Percentiles rank a stretch among this genome's conserved stretches.
These are phyloP conservation scores for Oncopeltus fasciatus DNA, from an alignment of 1,140 invertebrate species.

Conservation along the genomic window DNA sequence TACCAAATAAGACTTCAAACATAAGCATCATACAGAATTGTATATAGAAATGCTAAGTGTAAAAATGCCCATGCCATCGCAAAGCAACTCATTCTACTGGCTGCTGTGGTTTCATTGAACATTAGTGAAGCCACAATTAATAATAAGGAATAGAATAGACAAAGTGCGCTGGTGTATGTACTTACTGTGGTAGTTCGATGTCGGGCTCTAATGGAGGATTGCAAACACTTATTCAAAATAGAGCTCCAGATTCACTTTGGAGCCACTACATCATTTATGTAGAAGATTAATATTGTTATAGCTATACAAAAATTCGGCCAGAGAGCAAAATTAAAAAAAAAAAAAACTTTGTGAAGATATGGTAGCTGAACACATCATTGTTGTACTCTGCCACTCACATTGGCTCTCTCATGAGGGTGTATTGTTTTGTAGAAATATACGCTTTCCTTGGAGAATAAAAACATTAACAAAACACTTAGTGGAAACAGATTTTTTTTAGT, in stretches of 20 bases:
- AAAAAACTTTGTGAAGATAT: slow-evolving; percentile 3
- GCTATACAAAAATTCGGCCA: slow-evolving; percentile 2
- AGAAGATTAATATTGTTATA: too few species aligned
- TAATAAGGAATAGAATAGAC: background rate
- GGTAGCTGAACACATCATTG: slow-evolving; percentile 7
- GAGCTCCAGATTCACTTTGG: too few species aligned
- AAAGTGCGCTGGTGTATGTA: background rate
- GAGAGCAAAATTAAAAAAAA: background rate
- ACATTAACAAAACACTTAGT: background rate
- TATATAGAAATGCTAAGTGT: background rate
- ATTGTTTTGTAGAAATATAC: background rate
- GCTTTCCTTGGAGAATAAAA: background rate
- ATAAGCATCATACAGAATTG: slow-evolving; percentile 2
- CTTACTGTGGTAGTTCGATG: background rate
- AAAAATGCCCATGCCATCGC: slow-evolving; percentile 1
- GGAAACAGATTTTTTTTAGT: background rate
- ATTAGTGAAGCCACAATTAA: background rate
- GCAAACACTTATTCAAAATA: too few species aligned
- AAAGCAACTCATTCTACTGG: slow-evolving; percentile 4
- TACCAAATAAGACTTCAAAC: background rate
- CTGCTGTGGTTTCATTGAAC: background rate
- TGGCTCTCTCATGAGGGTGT: background rate
- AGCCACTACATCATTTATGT: too few species aligned
- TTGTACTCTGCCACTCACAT: slow-evolving; percentile 7
- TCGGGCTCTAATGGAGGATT: background rate